phyloP scores from a whole-genome alignment of 2,797 vertebrate genomes.

The Spinus pinus region DNA sequence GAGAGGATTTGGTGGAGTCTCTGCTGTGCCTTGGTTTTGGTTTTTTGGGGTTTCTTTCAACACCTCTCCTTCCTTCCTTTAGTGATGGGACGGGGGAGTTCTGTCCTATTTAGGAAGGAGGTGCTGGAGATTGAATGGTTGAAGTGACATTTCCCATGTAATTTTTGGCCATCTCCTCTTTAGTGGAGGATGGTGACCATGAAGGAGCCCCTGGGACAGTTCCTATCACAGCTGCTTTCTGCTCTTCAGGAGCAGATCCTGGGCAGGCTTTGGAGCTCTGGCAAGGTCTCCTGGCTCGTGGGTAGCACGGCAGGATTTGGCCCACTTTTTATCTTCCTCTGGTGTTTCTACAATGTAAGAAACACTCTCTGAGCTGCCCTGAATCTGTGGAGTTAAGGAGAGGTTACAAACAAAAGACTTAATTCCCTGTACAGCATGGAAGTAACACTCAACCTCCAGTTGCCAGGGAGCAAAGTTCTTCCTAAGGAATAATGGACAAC shows the following conservation, averaged over 20 bases:
- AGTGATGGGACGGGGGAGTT: neutral
- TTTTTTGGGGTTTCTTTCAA: neutral
- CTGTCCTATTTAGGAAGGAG: neutral
- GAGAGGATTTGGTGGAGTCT: neutral
- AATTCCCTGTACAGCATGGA: neutral
- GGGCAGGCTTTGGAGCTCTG: neutral
- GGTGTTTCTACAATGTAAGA: neutral
- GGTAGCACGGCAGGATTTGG: neutral
- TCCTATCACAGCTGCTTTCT: neutral
- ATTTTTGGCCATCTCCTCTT: neutral
- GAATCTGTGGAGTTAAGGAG: neutral
- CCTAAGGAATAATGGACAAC: neutral
- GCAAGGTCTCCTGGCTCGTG: neutral
- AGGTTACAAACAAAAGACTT: neutral
- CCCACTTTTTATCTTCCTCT: neutral
- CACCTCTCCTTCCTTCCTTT: neutral
- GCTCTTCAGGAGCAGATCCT: neutral
- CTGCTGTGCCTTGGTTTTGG: neutral
- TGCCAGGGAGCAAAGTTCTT: conserved; percentile 25
- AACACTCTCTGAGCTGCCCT: neutral
- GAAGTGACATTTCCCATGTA: neutral
- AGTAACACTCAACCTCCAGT: neutral
- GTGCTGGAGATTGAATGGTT: neutral
- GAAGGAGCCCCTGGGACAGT: rapidly evolving
- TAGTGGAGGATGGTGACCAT: neutral